Evolutionary conservation across 1,140 invertebrate species (phyloP), one percentile per base, ranked within the genome.

Genomic region (Drosophila malerkotliana): DNA sequence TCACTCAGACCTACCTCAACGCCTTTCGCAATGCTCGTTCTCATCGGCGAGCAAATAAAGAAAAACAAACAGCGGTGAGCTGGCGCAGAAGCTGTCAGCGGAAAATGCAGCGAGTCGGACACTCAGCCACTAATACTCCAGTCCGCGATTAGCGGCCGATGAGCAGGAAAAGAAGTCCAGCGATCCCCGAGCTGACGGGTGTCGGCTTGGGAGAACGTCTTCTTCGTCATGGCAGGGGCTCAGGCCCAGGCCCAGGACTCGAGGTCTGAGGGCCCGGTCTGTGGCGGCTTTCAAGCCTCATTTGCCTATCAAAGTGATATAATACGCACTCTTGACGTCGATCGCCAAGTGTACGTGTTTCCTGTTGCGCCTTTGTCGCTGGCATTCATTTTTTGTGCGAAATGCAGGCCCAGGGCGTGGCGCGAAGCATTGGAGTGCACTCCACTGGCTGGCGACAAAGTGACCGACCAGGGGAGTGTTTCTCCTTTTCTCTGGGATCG

Each of bases 221-320:
- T 73, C 78, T 72, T 77, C 78, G 67, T 73, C 67, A 77, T 72
- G 78, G 72, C 72, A 69, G 39, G 12, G 44, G 14, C 9, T 9
- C 15, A 30, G 18, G 12, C n/a, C 8, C 0, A 10, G 14, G 4
- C 12, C 41, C 41, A 10, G 10, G 10, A 37, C 21, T 21, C 3
- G 21, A 21, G 21, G 2, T 37, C 10, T 10, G 9, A 9, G 32
- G 32, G 32, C 32, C 8, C 9, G 32, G 32, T n/a, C 52, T 52
- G 56, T 61, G 61, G 77, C 80, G 81, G 84, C 83, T 83, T 88
- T 89, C 72, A 79, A 79, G 85, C 74, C 85, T 82, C 87, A 85
- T 90, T 90, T 85, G 78, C 77, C 85, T 85, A 89, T 90, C 85
- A 85, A 83, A 81, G 59, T 81, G 74, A 90, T 84, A 81, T 89